phyloP scores from a whole-genome alignment of 2,797 vertebrate genomes.

The Ctenopoma multispine region DNA sequence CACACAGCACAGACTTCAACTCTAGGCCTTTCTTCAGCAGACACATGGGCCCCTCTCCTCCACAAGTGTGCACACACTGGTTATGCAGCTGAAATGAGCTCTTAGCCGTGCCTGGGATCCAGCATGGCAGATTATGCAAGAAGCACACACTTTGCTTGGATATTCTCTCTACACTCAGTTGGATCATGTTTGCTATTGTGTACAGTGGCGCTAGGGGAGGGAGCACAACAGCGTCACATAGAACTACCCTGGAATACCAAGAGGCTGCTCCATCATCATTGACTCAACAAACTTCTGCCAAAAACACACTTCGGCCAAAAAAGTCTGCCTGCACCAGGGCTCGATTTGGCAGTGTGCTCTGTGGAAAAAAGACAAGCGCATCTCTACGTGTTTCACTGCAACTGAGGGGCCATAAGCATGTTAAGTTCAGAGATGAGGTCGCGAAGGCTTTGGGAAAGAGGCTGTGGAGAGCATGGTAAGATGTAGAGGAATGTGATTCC shows the following conservation, averaged over 20 bases:
- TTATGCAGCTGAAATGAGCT: conserved; percentile 53
- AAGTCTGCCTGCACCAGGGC: conserved; percentile 38
- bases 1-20: conserved; percentile 76
- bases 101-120: conserved; percentile 28
- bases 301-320: conserved; percentile 61
- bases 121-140: conserved; percentile 35
- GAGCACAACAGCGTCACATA: conserved; percentile 45
- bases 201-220: conserved; percentile 35
- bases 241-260: conserved; percentile 53
- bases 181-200: conserved; percentile 59
- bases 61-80: conserved; percentile 66
- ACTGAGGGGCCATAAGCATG: conserved; percentile 61
- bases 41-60: conserved; percentile 74
- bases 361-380: conserved; percentile 26
- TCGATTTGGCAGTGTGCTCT: conserved; percentile 34
- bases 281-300: conserved; percentile 65
- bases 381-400: conserved; percentile 61
- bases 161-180: conserved; percentile 40
- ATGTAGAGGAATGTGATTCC: conserved; percentile 86
- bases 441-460: conserved; percentile 83
- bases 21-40: conserved; percentile 68
- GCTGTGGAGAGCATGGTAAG: conserved; percentile 81
- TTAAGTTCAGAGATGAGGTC: conserved; percentile 76
- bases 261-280: conserved; percentile 67
- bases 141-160: conserved; percentile 45